phyloP scores from a whole-genome alignment of 1,140 invertebrate genomes.

The Leptinotarsa lineolata region DNA sequence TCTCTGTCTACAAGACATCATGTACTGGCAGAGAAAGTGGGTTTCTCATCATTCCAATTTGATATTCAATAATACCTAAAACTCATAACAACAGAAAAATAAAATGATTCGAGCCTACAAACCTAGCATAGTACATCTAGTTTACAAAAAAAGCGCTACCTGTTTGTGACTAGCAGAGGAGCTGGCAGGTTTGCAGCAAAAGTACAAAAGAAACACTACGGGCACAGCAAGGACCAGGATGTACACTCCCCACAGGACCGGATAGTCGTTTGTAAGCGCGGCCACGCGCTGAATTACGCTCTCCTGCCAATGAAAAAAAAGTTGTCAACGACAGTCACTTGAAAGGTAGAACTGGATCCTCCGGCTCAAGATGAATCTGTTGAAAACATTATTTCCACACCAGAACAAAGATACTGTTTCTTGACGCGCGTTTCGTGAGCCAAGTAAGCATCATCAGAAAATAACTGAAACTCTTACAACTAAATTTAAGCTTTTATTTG shows the following conservation, averaged over 20 bases:
- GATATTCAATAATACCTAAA: not conserved
- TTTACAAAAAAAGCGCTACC: constrained; percentile 31
- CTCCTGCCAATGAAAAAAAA: constrained; percentile 64
- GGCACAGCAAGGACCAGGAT: constrained; percentile 80
- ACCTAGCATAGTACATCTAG: not conserved
- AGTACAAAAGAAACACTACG: constrained; percentile 76
- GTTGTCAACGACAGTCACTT: too few relatives aligned
- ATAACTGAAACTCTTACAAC: too few relatives aligned
- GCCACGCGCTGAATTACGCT: constrained; percentile 79
- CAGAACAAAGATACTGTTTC: too few relatives aligned
- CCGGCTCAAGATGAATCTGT: too few relatives aligned
- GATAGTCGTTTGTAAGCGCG: constrained; percentile 83
- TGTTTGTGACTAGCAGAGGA: constrained; percentile 55
- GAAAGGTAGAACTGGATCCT: too few relatives aligned
- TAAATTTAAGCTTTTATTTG: too few relatives aligned
- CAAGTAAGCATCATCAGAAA: too few relatives aligned
- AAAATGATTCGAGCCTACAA: not conserved
- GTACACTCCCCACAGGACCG: constrained; percentile 89
- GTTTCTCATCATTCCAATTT: not conserved
- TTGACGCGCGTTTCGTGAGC: too few relatives aligned
- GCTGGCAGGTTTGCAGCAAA: constrained; percentile 72
- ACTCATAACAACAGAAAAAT: not conserved
- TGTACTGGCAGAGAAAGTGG: too few relatives aligned
- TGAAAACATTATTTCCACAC: too few relatives aligned
- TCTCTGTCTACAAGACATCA: too few relatives aligned